Conservation (phyloP, 1,140 invertebrate species). For the Zaprionus davidi region DNA sequence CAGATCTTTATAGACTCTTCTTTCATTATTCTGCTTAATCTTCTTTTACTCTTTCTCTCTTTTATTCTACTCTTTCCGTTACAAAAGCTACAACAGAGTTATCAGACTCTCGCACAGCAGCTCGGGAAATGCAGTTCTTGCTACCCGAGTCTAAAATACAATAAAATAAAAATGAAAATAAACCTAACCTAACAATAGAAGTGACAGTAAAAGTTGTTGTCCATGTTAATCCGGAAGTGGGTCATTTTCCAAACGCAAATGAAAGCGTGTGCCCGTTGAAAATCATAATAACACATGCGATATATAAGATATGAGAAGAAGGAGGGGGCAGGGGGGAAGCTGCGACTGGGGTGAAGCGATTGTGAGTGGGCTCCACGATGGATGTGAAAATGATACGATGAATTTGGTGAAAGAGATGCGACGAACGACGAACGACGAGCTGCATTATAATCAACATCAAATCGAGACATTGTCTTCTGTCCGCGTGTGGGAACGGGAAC, state of each 20-base stretch:
- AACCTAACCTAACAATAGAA: constrained; percentile 30
- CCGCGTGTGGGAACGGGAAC: constrained; percentile 40
- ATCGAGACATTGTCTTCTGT: constrained; percentile 52
- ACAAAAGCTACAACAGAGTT: neutral
- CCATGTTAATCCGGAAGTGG: constrained; percentile 76
- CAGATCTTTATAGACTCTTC: neutral
- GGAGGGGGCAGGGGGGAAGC: neutral
- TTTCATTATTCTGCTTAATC: neutral
- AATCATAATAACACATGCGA: constrained; percentile 60
- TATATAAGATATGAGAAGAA: neutral
- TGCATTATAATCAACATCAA: constrained; percentile 56
- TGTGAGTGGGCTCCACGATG: constrained; percentile 32
- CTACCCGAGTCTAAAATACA: neutral
- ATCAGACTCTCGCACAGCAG: neutral
- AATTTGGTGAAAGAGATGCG: constrained; percentile 47
- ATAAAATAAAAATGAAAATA: neutral
- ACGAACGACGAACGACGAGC: constrained; percentile 29
- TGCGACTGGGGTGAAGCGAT: neutral
- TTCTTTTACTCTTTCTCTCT: neutral
- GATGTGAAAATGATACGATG: constrained; percentile 70
- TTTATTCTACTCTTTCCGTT: neutral
- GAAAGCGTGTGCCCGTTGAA: constrained; percentile 68
- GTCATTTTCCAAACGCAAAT: constrained; percentile 78
- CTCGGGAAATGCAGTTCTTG: constrained; percentile 11
- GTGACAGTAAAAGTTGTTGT: constrained; percentile 67